These are phyloP conservation scores for Lordiphosa clarofinis DNA, from an alignment of 1,140 invertebrate species.

Conservation along the genomic window DNA sequence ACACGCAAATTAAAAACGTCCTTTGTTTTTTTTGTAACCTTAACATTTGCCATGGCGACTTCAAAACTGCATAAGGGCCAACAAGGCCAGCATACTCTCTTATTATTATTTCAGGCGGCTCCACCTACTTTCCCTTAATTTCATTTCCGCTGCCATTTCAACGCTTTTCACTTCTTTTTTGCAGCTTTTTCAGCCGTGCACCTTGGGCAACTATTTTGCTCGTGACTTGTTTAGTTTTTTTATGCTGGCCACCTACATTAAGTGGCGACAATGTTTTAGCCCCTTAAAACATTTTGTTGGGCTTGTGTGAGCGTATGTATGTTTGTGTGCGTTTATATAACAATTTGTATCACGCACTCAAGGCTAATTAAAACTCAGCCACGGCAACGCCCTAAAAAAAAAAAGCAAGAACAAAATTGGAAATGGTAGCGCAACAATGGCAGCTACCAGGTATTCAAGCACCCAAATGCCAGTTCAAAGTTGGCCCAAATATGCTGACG, in stretches of 20 bases:
- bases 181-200: slow-evolving; percentile 7
- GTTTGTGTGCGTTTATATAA: slow-evolving; percentile 63
- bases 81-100: slow-evolving; percentile 7
- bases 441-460: slow-evolving; percentile 30
- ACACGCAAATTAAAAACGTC: slow-evolving; percentile 63
- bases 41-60: slow-evolving; percentile 53
- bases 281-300: slow-evolving; percentile 63
- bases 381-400: slow-evolving; percentile 56
- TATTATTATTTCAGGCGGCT: slow-evolving; percentile 23
- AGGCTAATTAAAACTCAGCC: slow-evolving; percentile 69
- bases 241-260: slow-evolving; percentile 37
- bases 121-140: slow-evolving; percentile 39
- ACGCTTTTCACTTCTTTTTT: slow-evolving; percentile 31
- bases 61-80: slow-evolving; percentile 7
- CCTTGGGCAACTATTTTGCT: slow-evolving; percentile 39
- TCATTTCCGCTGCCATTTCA: slow-evolving; percentile 49
- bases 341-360: slow-evolving; percentile 74
- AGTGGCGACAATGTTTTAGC: slow-evolving; percentile 66
- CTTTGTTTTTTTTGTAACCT: slow-evolving; percentile 33
- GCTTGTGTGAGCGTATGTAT: slow-evolving; percentile 9
- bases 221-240: slow-evolving; percentile 34
- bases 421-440: slow-evolving; percentile 19
- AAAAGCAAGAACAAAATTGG: slow-evolving; percentile 19
- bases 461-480: slow-evolving; percentile 30
- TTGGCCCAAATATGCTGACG: slow-evolving; percentile 49